Base-by-base conservation (phyloP, 2,888 invertebrate genomes). In the Anthrax anthrax region DNA sequence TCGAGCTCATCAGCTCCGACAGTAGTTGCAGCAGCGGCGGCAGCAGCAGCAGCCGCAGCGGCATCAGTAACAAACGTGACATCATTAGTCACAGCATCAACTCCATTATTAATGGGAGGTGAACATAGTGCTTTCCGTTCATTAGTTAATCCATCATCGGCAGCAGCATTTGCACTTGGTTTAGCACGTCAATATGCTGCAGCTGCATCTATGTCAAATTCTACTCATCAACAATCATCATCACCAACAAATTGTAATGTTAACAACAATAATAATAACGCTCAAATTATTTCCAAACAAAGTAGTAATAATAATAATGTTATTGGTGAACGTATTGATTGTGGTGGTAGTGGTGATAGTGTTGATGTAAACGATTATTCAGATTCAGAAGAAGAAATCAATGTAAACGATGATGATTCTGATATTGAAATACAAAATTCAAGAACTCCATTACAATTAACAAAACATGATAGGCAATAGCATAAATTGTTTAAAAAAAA, bases 71-170 rank as follows among this genome's bases (percentile, higher is more conserved):
- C 53, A 46, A 51, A 52, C 51, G 54, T 47, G 47, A 57, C 55
- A 51, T 60, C 59, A 61, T 67, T 62, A 61, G 62, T 58, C 67
- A 67, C 64, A 67, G 67, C 63, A 68, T 66, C 67, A 67, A 62
- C 60, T 67, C 66, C 70, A 67, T 72, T 71, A 65, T 72, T 71
- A 67, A 87, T 89, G 85, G 88, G 89, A 69, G 88, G 89, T 71
- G 87, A 88, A 72, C 84, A 87, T 74, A 87, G 86, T 69, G 89
- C 89, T 16, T 89, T 89, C 68, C 82, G 82, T 55, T 78, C 84
- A 23, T 74, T 84, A 52, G 74, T 78, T 52, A 76, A 80, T 52
- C 75, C 74, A 53, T 73, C 77, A 47, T 63, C 65, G 18, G 76
- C 77, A 27, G 76, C 78, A n/a, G 75, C 74, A 27, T 69, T 77